These are phyloP conservation scores for Eurosta solidaginis DNA, from an alignment of 1,140 invertebrate genomes.

Conservation along the genomic window DNA sequence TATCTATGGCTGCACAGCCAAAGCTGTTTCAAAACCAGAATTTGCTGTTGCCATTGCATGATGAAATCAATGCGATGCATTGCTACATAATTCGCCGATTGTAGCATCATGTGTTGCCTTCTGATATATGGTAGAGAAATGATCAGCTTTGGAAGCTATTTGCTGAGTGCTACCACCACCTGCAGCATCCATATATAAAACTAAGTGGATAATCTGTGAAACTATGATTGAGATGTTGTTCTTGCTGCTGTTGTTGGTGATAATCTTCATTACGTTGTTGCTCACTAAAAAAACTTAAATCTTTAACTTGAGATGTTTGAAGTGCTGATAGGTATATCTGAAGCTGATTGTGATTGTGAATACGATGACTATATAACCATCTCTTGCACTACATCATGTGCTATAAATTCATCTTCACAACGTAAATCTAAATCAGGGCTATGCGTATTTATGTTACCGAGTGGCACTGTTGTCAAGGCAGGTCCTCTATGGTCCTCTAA, in stretches of 20 bases:
- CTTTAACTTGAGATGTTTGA: background rate
- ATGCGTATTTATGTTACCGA: background rate
- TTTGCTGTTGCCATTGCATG: constrained; percentile 36
- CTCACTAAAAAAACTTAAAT: constrained; percentile 35
- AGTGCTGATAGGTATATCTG: constrained; percentile 1
- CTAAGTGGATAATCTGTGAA: constrained; percentile 37
- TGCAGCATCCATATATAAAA: constrained; percentile 28
- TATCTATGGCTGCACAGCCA: constrained; percentile 42
- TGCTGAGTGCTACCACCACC: no score
- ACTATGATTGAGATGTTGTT: constrained; percentile 7
- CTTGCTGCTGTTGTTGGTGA: constrained; percentile 38
- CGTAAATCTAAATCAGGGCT: constrained; percentile 6
- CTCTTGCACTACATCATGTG: constrained; percentile 46
- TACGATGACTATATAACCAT: constrained; percentile 56
- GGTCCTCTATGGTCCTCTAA: no score
- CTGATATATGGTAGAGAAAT: constrained; percentile 22
- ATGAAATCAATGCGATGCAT: constrained; percentile 29
- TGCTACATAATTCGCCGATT: constrained; percentile 20
- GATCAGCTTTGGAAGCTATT: background rate
- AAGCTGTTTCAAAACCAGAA: constrained; percentile 47
- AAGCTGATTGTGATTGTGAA: constrained; percentile 39
- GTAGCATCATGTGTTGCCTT: constrained; percentile 48
- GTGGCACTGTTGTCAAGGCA: no score
- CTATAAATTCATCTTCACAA: constrained; percentile 49
- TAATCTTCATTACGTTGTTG: constrained; percentile 39